Base-by-base conservation (phyloP, 2,113 vertebrate species). In the Poecile atricapillus region DNA sequence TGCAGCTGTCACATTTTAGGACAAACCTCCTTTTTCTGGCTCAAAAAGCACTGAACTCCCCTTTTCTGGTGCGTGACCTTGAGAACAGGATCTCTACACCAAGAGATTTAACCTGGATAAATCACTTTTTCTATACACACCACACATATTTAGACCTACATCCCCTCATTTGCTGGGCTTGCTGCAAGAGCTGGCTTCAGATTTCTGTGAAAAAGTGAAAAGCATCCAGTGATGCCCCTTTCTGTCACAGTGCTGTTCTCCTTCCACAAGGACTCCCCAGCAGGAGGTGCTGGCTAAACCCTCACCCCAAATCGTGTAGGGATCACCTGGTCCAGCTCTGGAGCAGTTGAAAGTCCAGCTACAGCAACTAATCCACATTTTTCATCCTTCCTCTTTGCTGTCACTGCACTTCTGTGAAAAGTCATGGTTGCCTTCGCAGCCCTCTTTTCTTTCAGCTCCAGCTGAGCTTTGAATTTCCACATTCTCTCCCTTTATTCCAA, bases 41-140 rank as follows among this genome's bases (percentile, higher is more conserved):
- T 94, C 31, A 65, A 49, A 83, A 94, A 87, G 39, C 83, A 88
- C 58, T 21, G 28, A 89, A 63, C n/a, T 88, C 19, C 8, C 50
- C 27, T 60, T 35, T 43, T 74, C n/a, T 68, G 8, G 11, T 56
- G 10, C 10, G 22, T 80, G 67, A 94, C 41, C 55, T 69, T 87
- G 44, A 63, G 55, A 84, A 70, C 7, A 10, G 11, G 41, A 28
- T 55, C 21, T 65, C 23, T 44, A 33, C 22, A 71, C 37, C 23
- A 67, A 83, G 39, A 30, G 39, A 49, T 47, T 75, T 59, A 76
- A 49, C 44, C 19, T 89, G 49, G 44, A 73, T 25, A 64, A 78
- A 46, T 81, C 24, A 21, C 5, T 7, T 41, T 49, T 87, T 87
- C 60, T 15, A 50, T 21, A 50, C 7, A 44, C 8, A 15, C 18